Conservation (phyloP, 2,797 vertebrate genomes). For the Sciaenops ocellatus region DNA sequence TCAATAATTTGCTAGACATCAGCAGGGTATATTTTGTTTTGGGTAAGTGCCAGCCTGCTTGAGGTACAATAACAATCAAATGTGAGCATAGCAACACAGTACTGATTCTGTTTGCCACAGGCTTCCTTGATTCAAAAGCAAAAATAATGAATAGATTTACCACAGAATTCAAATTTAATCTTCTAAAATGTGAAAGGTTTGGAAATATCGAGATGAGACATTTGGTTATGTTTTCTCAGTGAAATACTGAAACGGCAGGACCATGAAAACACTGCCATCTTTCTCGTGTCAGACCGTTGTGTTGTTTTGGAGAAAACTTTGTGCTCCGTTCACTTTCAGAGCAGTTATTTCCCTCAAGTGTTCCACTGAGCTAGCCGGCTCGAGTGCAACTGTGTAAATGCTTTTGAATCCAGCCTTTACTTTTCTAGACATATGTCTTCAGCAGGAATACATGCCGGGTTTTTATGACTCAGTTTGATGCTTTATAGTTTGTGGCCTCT, state of each 20-base stretch:
- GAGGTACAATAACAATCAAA: slow-evolving; percentile 61
- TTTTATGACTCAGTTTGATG: slow-evolving; percentile 9
- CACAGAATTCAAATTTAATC: slow-evolving; percentile 34
- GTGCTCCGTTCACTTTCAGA: slow-evolving; percentile 15
- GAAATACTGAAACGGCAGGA: slow-evolving; percentile 1
- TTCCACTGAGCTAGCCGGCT: not conserved
- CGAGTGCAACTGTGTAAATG: slow-evolving; percentile 10
- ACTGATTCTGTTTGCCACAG: slow-evolving; percentile 56
- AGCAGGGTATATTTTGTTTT: slow-evolving; percentile 62
- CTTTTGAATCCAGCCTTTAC: slow-evolving; percentile 14
- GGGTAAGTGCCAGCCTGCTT: slow-evolving; percentile 56
- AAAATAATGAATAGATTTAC: slow-evolving; percentile 35
- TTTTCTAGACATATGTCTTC: slow-evolving; percentile 1
- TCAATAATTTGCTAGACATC: slow-evolving; percentile 61
- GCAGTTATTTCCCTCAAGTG: slow-evolving; percentile 16
- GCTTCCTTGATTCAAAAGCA: slow-evolving; percentile 40
- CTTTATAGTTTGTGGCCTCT: slow-evolving; percentile 20
- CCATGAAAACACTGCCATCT: not conserved
- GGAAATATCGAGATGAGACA: slow-evolving; percentile 12
- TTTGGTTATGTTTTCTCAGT: slow-evolving; percentile 4
- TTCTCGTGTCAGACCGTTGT: not conserved
- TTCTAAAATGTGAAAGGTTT: slow-evolving; percentile 34
- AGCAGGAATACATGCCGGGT: not conserved
- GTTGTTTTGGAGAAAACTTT: slow-evolving; percentile 16
- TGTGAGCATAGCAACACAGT: slow-evolving; percentile 54